These are phyloP conservation scores for Drosophila ambigua DNA, from an alignment of 1,140 invertebrate species.

Conservation along the genomic window DNA sequence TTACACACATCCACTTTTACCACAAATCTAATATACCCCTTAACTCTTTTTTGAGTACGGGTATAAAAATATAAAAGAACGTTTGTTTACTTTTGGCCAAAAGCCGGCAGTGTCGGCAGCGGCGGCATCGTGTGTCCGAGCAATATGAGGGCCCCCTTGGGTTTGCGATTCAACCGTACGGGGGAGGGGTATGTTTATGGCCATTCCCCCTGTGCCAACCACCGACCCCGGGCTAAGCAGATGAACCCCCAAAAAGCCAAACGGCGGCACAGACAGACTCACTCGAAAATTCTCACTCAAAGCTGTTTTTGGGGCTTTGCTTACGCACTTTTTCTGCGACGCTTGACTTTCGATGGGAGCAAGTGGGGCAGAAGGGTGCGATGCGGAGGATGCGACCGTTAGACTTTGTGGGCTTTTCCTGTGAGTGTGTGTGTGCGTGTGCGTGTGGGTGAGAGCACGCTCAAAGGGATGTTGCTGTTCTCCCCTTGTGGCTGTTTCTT, in stretches of 20 bases:
- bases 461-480: conserved; percentile 69
- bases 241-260: conserved; percentile 34
- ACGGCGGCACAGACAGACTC: conserved; percentile 18
- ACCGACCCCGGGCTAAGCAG: conserved; percentile 6
- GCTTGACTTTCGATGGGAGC: conserved; percentile 51
- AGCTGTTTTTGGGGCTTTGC: conserved; percentile 31
- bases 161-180: conserved; percentile 51
- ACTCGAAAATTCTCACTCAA: conserved; percentile 60
- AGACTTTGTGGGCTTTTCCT: conserved; percentile 24
- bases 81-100: conserved; percentile 74
- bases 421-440: no score
- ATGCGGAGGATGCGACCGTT: conserved; percentile 15
- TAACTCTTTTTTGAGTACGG: no score
- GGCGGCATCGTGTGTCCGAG: conserved; percentile 57
- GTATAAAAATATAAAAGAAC: conserved; percentile 52
- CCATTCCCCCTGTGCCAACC: conserved; percentile 1
- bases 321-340: conserved; percentile 1
- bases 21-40: no score
- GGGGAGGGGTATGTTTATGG: conserved; percentile 59
- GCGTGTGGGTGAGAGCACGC: conserved; percentile 7
- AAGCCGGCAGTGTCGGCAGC: conserved; percentile 42
- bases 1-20: no score
- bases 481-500: conserved; percentile 1
- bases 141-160: conserved; percentile 42
- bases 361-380: conserved; percentile 31